These are phyloP conservation scores for Meriones psammophilus DNA, from an alignment of 2,797 vertebrate genomes.

Conservation along the genomic window DNA sequence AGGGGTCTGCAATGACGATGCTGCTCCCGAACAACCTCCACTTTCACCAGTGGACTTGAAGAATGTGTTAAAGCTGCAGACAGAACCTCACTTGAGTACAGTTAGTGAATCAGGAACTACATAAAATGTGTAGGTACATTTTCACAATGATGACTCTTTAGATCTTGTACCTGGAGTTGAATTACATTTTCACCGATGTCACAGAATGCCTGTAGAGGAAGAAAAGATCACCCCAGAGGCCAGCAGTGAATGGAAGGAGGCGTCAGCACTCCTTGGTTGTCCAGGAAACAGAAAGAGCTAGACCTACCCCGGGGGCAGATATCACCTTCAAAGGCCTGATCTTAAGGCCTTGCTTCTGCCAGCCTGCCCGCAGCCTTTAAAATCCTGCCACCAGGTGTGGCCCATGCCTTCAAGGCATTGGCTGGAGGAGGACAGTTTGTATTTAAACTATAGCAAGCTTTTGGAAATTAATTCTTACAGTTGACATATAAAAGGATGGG, in stretches of 20 bases:
- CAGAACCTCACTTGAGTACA: neutral
- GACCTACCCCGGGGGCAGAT: neutral
- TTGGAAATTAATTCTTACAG: neutral
- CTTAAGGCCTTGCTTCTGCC: too few relatives aligned
- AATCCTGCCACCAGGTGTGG: neutral
- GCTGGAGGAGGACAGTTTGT: neutral
- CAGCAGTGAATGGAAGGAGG: neutral
- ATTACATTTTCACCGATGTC: neutral
- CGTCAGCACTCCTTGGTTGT: neutral
- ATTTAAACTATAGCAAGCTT: neutral
- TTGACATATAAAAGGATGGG: fast-evolving
- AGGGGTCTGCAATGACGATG: neutral
- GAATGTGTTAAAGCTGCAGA: neutral
- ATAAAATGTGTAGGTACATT: neutral
- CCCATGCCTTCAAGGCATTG: neutral
- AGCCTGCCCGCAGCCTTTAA: neutral
- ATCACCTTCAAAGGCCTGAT: neutral
- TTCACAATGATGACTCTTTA: neutral
- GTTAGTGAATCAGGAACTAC: neutral
- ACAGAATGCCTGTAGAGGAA: neutral
- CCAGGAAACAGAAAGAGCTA: neutral
- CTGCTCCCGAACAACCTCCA: neutral
- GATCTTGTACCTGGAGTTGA: neutral
- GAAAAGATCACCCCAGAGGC: neutral
- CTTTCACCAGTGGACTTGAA: neutral